Conservation (phyloP, 2,113 vertebrate species). For the Columbina picui region DNA sequence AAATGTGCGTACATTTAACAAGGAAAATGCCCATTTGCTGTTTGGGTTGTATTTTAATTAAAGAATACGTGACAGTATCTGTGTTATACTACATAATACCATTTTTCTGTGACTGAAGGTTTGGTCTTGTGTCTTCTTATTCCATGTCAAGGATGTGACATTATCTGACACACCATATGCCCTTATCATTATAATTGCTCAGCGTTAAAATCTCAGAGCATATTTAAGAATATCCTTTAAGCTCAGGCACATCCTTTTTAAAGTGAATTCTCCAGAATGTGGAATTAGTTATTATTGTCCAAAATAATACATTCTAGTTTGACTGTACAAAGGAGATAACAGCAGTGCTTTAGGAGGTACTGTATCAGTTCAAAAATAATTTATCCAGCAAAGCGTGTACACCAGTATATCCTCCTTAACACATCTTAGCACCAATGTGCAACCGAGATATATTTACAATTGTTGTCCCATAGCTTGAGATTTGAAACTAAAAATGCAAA, state of each 20-base stretch:
- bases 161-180: slow-evolving; percentile 4
- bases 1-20: neutral
- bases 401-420: neutral
- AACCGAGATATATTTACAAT: neutral
- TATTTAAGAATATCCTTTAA: slow-evolving; percentile 24
- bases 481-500: neutral
- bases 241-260: neutral
- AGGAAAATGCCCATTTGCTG: neutral
- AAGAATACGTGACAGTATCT: neutral
- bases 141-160: neutral
- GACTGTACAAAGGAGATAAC: slow-evolving; percentile 16
- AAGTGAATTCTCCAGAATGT: slow-evolving; percentile 36
- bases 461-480: neutral
- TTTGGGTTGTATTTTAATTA: neutral
- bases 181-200: slow-evolving; percentile 11
- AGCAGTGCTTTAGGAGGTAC: neutral
- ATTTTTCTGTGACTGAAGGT: neutral
- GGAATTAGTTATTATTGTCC: slow-evolving; percentile 47
- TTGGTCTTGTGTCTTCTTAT: neutral
- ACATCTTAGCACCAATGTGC: neutral
- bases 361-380: neutral
- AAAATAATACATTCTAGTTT: slow-evolving; percentile 7
- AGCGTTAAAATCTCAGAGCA: neutral
- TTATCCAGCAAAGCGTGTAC: neutral
- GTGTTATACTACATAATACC: neutral